Evolutionary conservation across 2,888 invertebrate species (phyloP).

Genomic region (Oithona nana): DNA sequence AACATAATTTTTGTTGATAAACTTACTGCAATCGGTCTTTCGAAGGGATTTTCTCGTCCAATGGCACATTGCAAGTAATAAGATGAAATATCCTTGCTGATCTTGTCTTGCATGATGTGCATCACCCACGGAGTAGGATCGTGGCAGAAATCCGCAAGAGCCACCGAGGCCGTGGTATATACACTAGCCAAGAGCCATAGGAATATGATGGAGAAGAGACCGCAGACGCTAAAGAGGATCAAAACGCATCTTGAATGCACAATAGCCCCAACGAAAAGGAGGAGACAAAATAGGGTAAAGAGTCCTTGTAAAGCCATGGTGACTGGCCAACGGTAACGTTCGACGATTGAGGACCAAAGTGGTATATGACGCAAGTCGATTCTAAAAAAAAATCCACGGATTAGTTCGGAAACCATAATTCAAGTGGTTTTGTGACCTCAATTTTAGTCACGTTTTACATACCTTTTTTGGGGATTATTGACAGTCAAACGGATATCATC

Average conservation of each 20-base stretch:
- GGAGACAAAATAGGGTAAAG: constrained; percentile 65
- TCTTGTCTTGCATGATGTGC: constrained; percentile 24
- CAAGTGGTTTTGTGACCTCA: too few species aligned
- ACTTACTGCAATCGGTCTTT: constrained; percentile 2
- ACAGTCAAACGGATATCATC: constrained; percentile 1
- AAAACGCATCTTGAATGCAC: constrained; percentile 70
- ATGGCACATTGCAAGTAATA: constrained; percentile 20
- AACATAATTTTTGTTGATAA: background rate
- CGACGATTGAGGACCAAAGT: background rate
- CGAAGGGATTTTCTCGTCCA: background rate
- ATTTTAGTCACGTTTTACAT: too few species aligned
- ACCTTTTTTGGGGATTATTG: background rate
- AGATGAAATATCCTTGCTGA: constrained; percentile 19
- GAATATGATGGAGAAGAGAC: constrained; percentile 61
- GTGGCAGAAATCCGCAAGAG: constrained; percentile 59
- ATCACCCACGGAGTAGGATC: constrained; percentile 61
- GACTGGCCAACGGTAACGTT: constrained; percentile 52
- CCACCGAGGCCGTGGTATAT: constrained; percentile 65
- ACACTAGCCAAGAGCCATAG: constrained; percentile 75
- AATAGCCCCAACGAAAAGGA: constrained; percentile 71
- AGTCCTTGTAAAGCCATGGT: constrained; percentile 42
- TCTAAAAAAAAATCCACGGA: too few species aligned
- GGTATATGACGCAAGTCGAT: background rate
- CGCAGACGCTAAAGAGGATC: constrained; percentile 62
- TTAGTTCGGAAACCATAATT: too few species aligned